These are phyloP conservation scores for Hydrocynus forskahlii DNA, from an alignment of 2,797 vertebrate genomes.

Conservation along the genomic window DNA sequence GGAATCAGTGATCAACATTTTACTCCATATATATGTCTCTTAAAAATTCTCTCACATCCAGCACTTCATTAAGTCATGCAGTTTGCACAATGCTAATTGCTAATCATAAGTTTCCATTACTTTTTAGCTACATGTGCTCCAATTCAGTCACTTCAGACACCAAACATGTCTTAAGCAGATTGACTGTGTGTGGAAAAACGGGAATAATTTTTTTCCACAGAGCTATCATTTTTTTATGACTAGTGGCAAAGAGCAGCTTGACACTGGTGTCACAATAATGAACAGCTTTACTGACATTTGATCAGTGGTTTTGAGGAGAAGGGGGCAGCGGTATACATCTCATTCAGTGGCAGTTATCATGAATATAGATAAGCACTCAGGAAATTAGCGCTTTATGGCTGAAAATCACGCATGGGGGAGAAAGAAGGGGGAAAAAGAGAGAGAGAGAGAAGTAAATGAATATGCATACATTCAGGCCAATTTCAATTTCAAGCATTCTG, in stretches of 20 bases:
- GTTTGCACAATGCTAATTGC: not conserved
- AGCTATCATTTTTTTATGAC: not conserved
- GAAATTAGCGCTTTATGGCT: not conserved
- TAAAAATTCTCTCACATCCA: too few species aligned
- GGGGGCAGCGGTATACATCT: not conserved
- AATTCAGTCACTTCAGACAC: not conserved
- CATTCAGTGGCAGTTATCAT: not conserved
- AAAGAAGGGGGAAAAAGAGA: not conserved
- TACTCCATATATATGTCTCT: too few species aligned
- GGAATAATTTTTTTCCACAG: not conserved
- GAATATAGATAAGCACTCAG: not conserved
- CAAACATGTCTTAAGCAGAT: not conserved
- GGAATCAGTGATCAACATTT: too few species aligned
- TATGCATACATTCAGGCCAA: slow-evolving; percentile 6
- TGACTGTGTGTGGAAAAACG: not conserved
- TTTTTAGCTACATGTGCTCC: not conserved
- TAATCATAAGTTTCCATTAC: not conserved
- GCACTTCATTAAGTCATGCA: too few species aligned
- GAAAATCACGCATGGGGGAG: not conserved
- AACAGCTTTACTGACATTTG: not conserved
- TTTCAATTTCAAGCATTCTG: slow-evolving; percentile 28
- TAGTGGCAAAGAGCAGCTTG: not conserved
- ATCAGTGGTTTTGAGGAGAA: not conserved
- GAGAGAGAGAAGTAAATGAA: not conserved
- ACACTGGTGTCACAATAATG: not conserved